A percentile compares a stretch with the other conserved stretches of the same genome.
Evolutionary conservation across 1,140 invertebrate genomes (phyloP).

Genomic region (Polyergus mexicanus): DNA sequence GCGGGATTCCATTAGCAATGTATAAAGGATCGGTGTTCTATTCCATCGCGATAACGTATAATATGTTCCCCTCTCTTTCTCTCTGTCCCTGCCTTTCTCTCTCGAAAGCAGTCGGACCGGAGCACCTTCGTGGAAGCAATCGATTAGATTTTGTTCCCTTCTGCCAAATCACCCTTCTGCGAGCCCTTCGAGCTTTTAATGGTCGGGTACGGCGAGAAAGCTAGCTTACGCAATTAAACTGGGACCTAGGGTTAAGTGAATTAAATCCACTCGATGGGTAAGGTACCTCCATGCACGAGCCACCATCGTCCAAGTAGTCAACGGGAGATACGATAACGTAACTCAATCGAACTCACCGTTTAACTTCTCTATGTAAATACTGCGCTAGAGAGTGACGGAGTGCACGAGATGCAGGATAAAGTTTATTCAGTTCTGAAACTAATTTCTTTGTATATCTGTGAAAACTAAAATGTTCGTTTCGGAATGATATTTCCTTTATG

Average conservation of each 20-base stretch:
- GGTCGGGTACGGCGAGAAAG: constrained; percentile 53
- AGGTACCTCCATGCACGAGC: constrained; percentile 34
- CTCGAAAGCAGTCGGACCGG: neutral
- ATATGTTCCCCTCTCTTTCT: neutral
- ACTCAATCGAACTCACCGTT: constrained; percentile 49
- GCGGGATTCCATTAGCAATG: constrained; percentile 64
- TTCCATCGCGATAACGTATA: constrained; percentile 55
- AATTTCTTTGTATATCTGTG: neutral
- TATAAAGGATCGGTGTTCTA: constrained; percentile 62
- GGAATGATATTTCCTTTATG: neutral
- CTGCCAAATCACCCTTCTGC: constrained; percentile 30
- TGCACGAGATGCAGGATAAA: neutral
- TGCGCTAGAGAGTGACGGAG: neutral
- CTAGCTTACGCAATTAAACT: constrained; percentile 79
- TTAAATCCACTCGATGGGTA: constrained; percentile 49
- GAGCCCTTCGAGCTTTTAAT: constrained; percentile 70
- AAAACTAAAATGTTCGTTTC: constrained; percentile 4
- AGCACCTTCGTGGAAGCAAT: constrained; percentile 49
- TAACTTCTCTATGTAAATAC: constrained; percentile 58
- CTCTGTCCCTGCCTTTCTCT: neutral
- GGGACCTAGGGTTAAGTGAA: constrained; percentile 61
- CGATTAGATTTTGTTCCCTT: constrained; percentile 66
- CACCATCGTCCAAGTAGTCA: constrained; percentile 54
- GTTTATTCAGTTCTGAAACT: neutral
- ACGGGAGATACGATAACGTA: constrained; percentile 56